Evolutionary conservation across 2,113 vertebrate species (phyloP), one percentile per base, ranked within the genome.

Genomic region (Carassius auratus): DNA sequence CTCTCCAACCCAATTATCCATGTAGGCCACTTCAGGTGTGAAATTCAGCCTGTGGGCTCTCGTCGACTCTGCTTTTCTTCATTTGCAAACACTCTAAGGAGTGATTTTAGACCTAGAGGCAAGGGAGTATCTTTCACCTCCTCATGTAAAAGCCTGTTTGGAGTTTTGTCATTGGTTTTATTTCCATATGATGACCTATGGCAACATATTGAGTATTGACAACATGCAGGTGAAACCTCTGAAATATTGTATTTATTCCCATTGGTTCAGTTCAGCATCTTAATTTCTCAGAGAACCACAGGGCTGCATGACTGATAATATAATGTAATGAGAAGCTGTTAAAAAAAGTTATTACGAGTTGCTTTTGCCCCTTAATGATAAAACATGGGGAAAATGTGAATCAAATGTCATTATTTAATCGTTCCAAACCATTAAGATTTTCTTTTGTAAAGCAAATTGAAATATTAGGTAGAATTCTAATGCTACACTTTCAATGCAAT

Each of bases 1-100:
- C 74, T 77, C 42, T 77, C 57, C 83, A 77, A 78, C 26, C 48
- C 75, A 78, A 77, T 85, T 85, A 68, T 85, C 21, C 26, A 78
- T 68, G 61, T 85, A 33, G 61, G 69, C 45, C 80, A 82, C 33
- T 59, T 83, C 79, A 83, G 80, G 73, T 83, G 57, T 78, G 48
- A 87, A 83, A 83, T 73, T 76, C 2, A 12, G 6, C 61, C 77
- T 75, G 38, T 69, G 48, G 26, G 45, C 42, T 64, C 45, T 55
- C 13, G 9, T 78, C 61, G 30, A 78, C 45, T 5, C 45, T 23
- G 48, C 61, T 78, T 26, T 36, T 38, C 3, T 55, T 36, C 17
- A 84, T 85, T 69, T 85, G 36, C 50, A 55, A 69, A 19, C 14
- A 30, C 26, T 76, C 73, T 77, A 38, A n/a, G 10, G 52, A 38